A percentile compares a stretch with the other conserved stretches of the same genome.
phyloP scores from a whole-genome alignment of 2,797 vertebrate species.

The Furcifer pardalis region DNA sequence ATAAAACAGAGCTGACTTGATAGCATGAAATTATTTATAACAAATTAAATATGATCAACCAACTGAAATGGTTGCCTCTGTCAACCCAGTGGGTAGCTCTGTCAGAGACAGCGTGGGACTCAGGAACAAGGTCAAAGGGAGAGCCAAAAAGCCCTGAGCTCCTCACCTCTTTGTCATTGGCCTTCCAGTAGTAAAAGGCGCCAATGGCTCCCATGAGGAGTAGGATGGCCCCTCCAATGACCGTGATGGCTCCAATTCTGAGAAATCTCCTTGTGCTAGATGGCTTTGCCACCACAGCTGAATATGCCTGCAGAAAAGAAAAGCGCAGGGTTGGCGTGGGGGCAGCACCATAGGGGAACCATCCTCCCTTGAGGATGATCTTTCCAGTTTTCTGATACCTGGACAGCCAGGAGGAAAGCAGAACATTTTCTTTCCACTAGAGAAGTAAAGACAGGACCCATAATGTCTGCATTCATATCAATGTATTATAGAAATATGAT shows the following conservation, averaged over 20 bases:
- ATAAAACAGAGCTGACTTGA: no score
- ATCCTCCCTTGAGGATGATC: no score
- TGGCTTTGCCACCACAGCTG: conserved; percentile 71
- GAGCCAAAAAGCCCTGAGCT: not conserved
- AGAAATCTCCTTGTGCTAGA: conserved; percentile 79
- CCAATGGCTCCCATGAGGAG: conserved; percentile 88
- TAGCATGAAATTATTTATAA: no score
- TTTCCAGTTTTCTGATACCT: no score
- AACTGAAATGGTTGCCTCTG: not conserved
- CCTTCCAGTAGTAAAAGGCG: conserved; percentile 91
- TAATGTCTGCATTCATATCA: no score
- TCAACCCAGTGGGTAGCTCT: not conserved
- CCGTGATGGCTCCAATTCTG: conserved; percentile 81
- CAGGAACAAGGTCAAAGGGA: not conserved
- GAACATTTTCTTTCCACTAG: no score
- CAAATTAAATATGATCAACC: no score
- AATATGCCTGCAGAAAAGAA: conserved; percentile 77
- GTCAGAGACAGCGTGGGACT: no score
- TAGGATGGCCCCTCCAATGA: conserved; percentile 80
- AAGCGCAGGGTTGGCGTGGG: not conserved
- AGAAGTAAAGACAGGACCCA: no score
- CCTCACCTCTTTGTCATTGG: conserved; percentile 87
- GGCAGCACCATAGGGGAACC: no score
- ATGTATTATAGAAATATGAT: no score
- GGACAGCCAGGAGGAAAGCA: no score